A percentile compares a stretch with the other conserved stretches of the same genome.
Evolutionary conservation across 2,797 vertebrate species (phyloP).

Genomic region (Pitangus sulphuratus): DNA sequence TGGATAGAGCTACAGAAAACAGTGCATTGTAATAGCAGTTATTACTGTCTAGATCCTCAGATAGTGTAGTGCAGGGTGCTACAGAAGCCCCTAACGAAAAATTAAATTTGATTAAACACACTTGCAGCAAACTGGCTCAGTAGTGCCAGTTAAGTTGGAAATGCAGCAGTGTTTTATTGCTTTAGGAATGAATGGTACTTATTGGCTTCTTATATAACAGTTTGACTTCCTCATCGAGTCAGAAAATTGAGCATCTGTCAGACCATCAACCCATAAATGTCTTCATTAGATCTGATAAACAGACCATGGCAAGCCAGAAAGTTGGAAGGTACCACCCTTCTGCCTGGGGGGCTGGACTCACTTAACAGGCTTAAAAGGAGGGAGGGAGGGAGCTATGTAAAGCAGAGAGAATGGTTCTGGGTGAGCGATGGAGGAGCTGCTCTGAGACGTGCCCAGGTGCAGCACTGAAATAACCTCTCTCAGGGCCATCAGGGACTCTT

Average conservation of each 20-base stretch:
- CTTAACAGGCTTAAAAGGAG: background rate
- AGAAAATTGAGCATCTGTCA: constrained; percentile 65
- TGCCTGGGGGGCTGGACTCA: constrained; percentile 60
- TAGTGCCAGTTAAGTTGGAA: constrained; percentile 33
- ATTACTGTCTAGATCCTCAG: background rate
- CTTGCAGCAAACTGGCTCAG: background rate
- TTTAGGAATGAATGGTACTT: constrained; percentile 46
- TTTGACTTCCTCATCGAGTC: constrained; percentile 58
- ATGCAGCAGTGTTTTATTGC: background rate
- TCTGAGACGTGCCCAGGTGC: constrained; percentile 35
- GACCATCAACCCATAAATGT: constrained; percentile 55
- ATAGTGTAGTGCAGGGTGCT: background rate
- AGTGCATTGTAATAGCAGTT: background rate
- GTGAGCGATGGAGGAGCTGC: background rate
- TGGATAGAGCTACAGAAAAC: background rate
- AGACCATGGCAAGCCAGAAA: constrained; percentile 56
- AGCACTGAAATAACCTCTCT: constrained; percentile 24
- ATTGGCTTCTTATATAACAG: constrained; percentile 55
- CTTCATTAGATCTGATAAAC: constrained; percentile 69
- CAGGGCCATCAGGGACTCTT: constrained; percentile 15
- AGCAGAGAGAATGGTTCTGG: background rate
- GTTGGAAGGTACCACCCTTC: constrained; percentile 57
- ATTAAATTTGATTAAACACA: constrained; percentile 6
- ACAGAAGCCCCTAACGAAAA: constrained; percentile 20
- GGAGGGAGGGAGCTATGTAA: constrained; percentile 3